phyloP scores from a whole-genome alignment of 2,797 vertebrate genomes.

The Hoplostethus mediterraneus region DNA sequence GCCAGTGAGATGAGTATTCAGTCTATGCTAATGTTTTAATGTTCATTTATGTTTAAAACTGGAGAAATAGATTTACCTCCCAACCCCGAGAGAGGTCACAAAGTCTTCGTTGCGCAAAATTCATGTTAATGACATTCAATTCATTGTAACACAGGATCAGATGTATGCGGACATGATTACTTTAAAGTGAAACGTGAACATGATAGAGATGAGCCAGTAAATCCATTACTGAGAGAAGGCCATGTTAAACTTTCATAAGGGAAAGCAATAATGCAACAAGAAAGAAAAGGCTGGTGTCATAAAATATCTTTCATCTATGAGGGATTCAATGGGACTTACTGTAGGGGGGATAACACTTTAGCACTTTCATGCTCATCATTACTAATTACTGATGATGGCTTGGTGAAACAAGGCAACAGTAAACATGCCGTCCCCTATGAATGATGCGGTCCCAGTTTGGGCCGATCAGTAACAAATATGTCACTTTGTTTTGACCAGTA shows the following conservation, averaged over 20 bases:
- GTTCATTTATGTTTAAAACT: slow-evolving; percentile 52
- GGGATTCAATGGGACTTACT: slow-evolving; percentile 10
- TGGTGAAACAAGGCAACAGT: too few species aligned
- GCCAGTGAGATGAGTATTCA: neutral
- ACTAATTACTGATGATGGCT: neutral
- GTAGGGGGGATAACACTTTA: slow-evolving; percentile 8
- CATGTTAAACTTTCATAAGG: slow-evolving; percentile 53
- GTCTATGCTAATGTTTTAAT: slow-evolving; percentile 32
- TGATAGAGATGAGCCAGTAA: slow-evolving; percentile 42
- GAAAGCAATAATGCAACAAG: slow-evolving; percentile 19
- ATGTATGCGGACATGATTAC: slow-evolving; percentile 10
- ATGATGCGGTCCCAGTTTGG: too few species aligned
- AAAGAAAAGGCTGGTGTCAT: slow-evolving; percentile 10
- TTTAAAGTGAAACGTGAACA: slow-evolving; percentile 40
- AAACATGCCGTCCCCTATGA: too few species aligned
- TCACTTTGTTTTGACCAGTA: slow-evolving; percentile 31
- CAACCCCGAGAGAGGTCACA: slow-evolving; percentile 27
- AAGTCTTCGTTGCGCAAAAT: slow-evolving; percentile 50
- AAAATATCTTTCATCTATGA: slow-evolving; percentile 21
- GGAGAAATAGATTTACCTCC: slow-evolving; percentile 23
- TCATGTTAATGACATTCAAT: slow-evolving; percentile 55
- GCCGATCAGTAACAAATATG: too few species aligned
- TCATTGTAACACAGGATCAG: slow-evolving; percentile 10
- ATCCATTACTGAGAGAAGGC: slow-evolving; percentile 34
- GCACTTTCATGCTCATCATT: neutral